Evolutionary conservation across 1,140 invertebrate genomes (phyloP).

Genomic region (Arion vulgaris): DNA sequence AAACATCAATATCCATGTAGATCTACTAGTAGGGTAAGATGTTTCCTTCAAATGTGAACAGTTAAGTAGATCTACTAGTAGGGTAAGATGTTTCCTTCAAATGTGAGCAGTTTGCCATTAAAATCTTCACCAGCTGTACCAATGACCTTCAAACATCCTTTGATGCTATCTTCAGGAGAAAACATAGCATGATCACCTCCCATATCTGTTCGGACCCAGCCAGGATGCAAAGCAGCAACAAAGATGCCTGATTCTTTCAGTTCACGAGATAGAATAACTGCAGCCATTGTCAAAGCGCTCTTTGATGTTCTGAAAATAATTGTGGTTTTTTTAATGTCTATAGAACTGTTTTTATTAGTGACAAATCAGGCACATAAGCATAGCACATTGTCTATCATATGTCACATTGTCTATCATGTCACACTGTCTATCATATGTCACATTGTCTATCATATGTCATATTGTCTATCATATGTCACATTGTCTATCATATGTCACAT

Average conservation of each 20-base stretch:
- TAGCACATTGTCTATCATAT: too few species aligned
- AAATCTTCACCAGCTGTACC: conserved; percentile 24
- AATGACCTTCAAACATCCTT: conserved; percentile 37
- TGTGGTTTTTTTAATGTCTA: too few species aligned
- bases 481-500: too few species aligned
- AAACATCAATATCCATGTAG: not conserved
- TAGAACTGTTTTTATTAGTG: too few species aligned
- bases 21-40: conserved; percentile 31
- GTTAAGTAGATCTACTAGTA: conserved; percentile 38
- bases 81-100: conserved; percentile 28
- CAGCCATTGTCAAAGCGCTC: conserved; percentile 88
- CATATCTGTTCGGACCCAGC: conserved; percentile 93
- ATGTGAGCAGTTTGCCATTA: conserved; percentile 30
- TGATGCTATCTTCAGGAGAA: conserved; percentile 30
- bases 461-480: too few species aligned
- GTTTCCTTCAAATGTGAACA: conserved; percentile 18
- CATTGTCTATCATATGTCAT: too few species aligned
- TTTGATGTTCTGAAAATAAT: conserved; percentile 72
- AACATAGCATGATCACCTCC: conserved; percentile 81
- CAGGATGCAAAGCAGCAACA: conserved; percentile 85
- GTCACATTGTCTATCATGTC: too few species aligned
- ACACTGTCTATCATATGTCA: too few species aligned
- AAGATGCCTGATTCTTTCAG: conserved; percentile 84
- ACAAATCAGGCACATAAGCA: too few species aligned
- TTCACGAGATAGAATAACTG: conserved; percentile 87